Percentiles rank a stretch among this genome's conserved stretches.
phyloP scores from a whole-genome alignment of 2,797 vertebrate genomes.

The Todus mexicanus region DNA sequence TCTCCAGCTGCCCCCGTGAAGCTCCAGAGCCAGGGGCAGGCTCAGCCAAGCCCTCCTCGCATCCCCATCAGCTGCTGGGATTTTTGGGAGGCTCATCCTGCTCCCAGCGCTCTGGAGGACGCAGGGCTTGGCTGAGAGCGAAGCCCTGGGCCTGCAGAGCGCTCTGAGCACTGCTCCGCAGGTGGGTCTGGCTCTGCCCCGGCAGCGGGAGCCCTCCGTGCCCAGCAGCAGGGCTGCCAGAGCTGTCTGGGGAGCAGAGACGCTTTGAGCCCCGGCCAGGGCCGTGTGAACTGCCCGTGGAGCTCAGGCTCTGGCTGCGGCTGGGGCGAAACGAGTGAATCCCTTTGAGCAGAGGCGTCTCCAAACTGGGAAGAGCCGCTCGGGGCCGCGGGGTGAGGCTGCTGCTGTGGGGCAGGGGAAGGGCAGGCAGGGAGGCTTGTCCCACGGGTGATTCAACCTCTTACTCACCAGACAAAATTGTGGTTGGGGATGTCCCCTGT shows the following conservation, averaged over 20 bases:
- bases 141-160: background rate
- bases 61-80: fast-evolving
- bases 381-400: background rate
- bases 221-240: background rate
- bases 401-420: background rate
- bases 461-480: background rate
- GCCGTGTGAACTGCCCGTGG: fast-evolving
- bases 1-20: background rate
- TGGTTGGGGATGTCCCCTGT: background rate
- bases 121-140: background rate
- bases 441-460: background rate
- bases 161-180: background rate
- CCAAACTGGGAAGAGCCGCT: fast-evolving
- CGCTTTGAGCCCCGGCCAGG: background rate
- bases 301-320: fast-evolving
- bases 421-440: background rate
- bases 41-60: background rate
- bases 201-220: background rate
- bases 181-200: background rate
- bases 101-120: fast-evolving
- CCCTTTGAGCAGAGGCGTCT: background rate
- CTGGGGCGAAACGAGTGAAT: background rate
- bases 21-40: background rate
- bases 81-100: fast-evolving
- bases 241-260: fast-evolving